A percentile compares a stretch with the other conserved stretches of the same genome.
phyloP scores from a whole-genome alignment of 2,113 vertebrate species.

The Axis porcinus region DNA sequence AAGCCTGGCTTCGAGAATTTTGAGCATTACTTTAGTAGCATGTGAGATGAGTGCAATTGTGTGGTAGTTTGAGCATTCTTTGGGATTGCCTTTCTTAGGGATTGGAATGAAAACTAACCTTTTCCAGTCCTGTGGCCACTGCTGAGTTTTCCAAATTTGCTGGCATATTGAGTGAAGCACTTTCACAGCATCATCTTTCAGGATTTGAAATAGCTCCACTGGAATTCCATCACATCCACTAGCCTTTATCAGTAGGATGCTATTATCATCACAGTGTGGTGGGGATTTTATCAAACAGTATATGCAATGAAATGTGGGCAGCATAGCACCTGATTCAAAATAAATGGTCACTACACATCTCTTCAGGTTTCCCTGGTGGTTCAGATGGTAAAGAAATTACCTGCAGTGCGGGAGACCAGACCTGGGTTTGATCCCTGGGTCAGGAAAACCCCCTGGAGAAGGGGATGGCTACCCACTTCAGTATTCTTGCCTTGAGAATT shows the following conservation, averaged over 20 bases:
- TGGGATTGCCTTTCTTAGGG: no score
- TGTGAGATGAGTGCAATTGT: no score
- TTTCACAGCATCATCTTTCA: no score
- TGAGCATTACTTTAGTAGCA: no score
- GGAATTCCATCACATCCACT: no score
- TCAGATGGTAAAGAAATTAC: neutral
- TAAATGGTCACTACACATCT: neutral
- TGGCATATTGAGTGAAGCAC: no score
- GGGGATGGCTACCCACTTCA: neutral
- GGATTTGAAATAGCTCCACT: no score
- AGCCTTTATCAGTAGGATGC: neutral
- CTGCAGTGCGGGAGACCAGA: neutral
- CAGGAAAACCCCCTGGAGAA: neutral
- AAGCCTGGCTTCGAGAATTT: no score
- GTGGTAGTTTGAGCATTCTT: no score
- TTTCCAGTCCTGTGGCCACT: no score
- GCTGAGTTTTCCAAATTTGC: no score
- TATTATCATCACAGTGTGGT: neutral
- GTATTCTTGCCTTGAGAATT: neutral
- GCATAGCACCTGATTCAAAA: neutral
- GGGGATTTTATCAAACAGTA: neutral
- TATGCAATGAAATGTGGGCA: neutral
- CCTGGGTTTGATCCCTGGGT: neutral
- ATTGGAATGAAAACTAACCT: no score
- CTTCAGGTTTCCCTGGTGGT: neutral